Conservation (phyloP, 2,113 vertebrate species). For the Lepidothrix coronata region DNA sequence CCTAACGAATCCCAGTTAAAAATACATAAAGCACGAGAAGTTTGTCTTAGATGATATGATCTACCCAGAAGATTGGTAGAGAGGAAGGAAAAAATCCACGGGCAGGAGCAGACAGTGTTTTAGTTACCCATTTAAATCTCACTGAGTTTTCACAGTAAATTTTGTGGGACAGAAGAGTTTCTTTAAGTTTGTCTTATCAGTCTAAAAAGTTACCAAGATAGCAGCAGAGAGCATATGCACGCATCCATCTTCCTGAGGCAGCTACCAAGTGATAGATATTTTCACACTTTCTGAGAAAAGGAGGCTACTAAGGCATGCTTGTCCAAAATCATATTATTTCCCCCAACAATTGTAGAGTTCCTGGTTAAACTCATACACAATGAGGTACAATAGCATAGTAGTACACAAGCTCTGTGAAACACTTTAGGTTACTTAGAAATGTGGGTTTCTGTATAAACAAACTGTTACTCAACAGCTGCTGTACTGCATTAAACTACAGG, state of each 20-base stretch:
- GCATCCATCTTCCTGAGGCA: background rate
- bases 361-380: background rate
- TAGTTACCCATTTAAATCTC: background rate
- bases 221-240: background rate
- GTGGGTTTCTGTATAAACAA: background rate
- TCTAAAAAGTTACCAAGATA: background rate
- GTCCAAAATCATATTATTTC: background rate
- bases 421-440: background rate
- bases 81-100: background rate
- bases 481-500: background rate
- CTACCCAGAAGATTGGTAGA: background rate
- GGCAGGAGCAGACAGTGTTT: background rate
- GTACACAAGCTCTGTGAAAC: background rate
- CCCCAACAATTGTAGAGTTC: background rate
- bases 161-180: background rate
- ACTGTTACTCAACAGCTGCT: background rate
- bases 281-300: background rate
- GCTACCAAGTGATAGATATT: background rate
- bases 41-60: background rate
- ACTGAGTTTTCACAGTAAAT: background rate
- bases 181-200: background rate
- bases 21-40: background rate
- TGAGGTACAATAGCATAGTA: background rate
- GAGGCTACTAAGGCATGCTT: background rate
- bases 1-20: background rate